Percentiles rank a stretch among this genome's conserved stretches.
Evolutionary conservation across 2,797 vertebrate species (phyloP).

Genomic region (Platyrinchus mystaceus): DNA sequence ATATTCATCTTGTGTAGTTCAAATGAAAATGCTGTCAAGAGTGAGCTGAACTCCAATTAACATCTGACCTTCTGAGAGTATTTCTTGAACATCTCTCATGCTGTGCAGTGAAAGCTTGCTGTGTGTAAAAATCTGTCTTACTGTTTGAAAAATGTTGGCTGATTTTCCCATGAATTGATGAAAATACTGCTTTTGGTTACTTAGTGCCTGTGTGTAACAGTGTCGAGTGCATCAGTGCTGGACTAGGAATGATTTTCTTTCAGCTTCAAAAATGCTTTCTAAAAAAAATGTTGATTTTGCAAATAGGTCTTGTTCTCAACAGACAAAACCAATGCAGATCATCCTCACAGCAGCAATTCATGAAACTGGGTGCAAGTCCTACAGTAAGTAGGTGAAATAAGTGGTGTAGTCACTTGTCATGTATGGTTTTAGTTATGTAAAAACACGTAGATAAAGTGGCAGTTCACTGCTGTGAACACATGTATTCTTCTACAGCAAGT

Average conservation of each 20-base stretch:
- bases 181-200: background rate
- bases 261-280: background rate
- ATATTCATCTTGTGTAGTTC: background rate
- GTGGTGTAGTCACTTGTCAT: background rate
- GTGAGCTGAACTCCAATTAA: background rate
- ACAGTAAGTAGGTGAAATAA: background rate
- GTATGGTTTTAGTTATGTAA: background rate
- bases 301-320: background rate
- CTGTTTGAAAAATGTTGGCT: background rate
- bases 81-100: background rate
- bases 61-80: rapidly evolving
- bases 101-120: background rate
- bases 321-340: background rate
- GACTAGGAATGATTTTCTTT: background rate
- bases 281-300: background rate
- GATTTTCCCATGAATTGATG: background rate
- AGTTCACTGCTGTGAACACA: background rate
- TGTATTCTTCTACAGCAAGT: background rate
- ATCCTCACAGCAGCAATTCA: too few species aligned
- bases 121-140: background rate
- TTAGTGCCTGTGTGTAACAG: rapidly evolving
- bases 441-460: background rate
- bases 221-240: background rate
- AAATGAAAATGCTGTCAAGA: background rate
- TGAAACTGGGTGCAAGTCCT: background rate